A percentile compares a stretch with the other conserved stretches of the same genome.
These are phyloP conservation scores for Ianthella basta DNA, from an alignment of 37 sponge, comb jelly and placozoan species.

Conservation along the genomic window DNA sequence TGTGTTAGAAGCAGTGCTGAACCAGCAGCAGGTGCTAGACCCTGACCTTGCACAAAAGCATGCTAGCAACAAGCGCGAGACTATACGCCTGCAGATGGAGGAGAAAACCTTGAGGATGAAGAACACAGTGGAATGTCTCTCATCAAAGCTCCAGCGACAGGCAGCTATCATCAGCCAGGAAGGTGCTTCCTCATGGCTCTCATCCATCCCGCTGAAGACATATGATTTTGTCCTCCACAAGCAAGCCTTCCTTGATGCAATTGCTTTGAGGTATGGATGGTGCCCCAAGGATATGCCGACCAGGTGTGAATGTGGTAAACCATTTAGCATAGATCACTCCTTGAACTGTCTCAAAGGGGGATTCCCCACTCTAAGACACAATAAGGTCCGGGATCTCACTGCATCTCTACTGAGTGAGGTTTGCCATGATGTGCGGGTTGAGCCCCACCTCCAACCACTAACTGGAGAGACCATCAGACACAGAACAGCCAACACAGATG, in stretches of 20 bases:
- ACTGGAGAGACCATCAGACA: too few relatives aligned
- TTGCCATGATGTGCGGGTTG: not conserved
- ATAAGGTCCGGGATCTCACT: constrained; percentile 1
- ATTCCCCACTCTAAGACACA: constrained; percentile 9
- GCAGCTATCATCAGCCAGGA: not conserved
- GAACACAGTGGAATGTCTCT: not conserved
- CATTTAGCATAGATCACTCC: too few relatives aligned
- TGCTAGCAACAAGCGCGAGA: too few relatives aligned
- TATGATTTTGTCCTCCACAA: not conserved
- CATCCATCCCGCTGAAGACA: not conserved
- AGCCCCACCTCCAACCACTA: too few relatives aligned
- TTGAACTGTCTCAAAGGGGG: constrained; percentile 11
- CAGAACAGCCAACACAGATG: not conserved
- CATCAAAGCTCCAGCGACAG: constrained; percentile 10
- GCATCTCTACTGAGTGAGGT: constrained; percentile 9
- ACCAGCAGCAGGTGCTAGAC: not conserved
- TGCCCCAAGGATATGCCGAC: not conserved
- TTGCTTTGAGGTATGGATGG: not conserved
- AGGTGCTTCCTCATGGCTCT: constrained; percentile 2
- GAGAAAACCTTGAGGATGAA: not conserved
- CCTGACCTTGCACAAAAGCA: not conserved
- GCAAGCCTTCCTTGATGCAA: not conserved
- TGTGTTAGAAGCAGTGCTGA: not conserved
- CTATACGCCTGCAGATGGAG: not conserved
- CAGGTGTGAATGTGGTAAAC: not conserved